phyloP scores from a whole-genome alignment of 2,888 invertebrate species.

The Ceratothoa steindachneri region DNA sequence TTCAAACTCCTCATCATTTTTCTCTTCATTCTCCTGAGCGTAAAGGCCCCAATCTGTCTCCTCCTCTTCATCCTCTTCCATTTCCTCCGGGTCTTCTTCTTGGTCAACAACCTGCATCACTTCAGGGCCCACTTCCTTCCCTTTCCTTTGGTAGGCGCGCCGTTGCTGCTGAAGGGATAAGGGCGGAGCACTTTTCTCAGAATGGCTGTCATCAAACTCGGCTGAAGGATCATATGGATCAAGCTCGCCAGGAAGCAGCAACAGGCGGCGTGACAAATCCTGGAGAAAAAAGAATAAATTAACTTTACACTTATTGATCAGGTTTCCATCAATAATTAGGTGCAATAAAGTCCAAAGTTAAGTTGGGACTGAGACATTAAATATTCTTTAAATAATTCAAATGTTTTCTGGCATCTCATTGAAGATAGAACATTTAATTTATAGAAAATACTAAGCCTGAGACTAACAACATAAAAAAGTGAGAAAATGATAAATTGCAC shows the following conservation, averaged over 20 bases:
- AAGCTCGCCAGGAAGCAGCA: neutral
- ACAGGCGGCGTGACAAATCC: neutral
- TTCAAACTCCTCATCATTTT: neutral
- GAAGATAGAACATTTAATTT: no score
- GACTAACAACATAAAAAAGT: no score
- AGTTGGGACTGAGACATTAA: no score
- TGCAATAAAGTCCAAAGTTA: no score
- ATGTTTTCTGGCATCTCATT: no score
- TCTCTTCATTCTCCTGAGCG: neutral
- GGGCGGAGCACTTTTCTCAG: neutral
- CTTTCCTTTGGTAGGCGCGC: constrained; percentile 1
- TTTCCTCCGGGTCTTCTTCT: constrained; percentile 1
- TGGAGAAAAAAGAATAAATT: no score
- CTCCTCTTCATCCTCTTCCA: neutral
- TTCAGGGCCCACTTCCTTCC: neutral
- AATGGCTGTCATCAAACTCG: constrained; percentile 8
- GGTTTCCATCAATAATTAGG: no score
- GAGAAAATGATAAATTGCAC: no score
- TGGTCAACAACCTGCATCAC: neutral
- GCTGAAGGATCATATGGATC: constrained; percentile 1
- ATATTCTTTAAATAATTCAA: no score
- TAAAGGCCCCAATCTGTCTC: neutral
- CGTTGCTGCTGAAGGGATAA: neutral
- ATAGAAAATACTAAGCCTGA: no score
- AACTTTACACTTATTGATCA: no score